phyloP scores from a whole-genome alignment of 2,113 vertebrate species.

The Himantopus leucocephalus region DNA sequence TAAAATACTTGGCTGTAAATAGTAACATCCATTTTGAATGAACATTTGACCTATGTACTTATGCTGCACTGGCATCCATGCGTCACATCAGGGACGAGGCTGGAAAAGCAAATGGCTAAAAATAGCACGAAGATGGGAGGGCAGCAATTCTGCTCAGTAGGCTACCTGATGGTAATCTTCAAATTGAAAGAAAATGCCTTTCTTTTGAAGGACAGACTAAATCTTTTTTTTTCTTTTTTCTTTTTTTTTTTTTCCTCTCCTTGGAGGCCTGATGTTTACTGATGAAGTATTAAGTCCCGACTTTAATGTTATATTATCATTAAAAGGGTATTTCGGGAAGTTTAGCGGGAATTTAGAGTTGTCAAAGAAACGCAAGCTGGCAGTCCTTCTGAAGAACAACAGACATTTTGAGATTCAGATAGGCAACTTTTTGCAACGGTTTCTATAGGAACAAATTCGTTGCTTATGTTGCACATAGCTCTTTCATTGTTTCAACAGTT shows the following conservation, averaged over 20 bases:
- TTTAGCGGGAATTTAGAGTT: not conserved
- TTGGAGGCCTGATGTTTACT: not conserved
- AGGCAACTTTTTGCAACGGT: not conserved
- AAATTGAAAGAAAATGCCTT: not conserved
- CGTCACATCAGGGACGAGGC: not conserved
- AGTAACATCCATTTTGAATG: not conserved
- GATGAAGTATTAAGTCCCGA: not conserved
- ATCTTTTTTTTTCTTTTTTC: too few relatives aligned
- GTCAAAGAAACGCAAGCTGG: not conserved
- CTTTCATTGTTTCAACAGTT: constrained; percentile 12
- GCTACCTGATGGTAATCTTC: not conserved
- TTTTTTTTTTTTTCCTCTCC: not conserved
- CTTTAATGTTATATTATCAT: not conserved
- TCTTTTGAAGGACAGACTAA: not conserved
- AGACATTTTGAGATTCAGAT: not conserved
- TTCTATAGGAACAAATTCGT: not conserved
- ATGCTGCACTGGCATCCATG: not conserved
- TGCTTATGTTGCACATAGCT: not conserved
- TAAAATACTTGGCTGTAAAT: not conserved
- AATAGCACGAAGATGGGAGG: not conserved
- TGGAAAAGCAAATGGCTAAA: not conserved
- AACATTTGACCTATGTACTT: not conserved
- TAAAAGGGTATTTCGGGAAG: not conserved
- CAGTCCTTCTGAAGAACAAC: not conserved
- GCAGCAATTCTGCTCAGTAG: not conserved